Conservation (phyloP, 2,888 invertebrate species). For the Lucinisca nassula region DNA sequence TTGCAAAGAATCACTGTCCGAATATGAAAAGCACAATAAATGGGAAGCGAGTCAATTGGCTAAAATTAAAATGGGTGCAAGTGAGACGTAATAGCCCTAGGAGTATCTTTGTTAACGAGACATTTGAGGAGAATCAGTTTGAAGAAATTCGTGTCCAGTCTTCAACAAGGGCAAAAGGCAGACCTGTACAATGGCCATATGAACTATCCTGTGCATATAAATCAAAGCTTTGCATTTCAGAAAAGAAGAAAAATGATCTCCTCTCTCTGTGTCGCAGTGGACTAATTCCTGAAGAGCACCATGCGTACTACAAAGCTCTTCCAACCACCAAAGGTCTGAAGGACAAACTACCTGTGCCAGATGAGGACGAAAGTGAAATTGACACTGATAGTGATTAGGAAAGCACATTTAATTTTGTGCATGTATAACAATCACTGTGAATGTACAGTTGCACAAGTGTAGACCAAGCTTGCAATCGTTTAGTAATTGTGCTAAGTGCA, state of each 20-base stretch:
- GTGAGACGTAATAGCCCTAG: background rate
- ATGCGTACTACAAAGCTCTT: background rate
- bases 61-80: conserved; percentile 2
- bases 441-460: too few relatives aligned
- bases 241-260: conserved; percentile 18
- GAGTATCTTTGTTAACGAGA: background rate
- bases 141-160: background rate
- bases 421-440: too few relatives aligned
- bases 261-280: background rate
- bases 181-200: background rate
- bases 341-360: background rate
- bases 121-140: conserved; percentile 2
- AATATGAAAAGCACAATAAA: background rate
- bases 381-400: too few relatives aligned
- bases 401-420: too few relatives aligned
- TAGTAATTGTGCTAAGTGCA: too few relatives aligned
- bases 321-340: background rate
- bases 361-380: background rate
- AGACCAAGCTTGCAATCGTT: too few relatives aligned
- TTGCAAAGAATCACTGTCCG: background rate
- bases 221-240: conserved; percentile 4
- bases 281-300: conserved; percentile 13
- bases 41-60: conserved; percentile 9
- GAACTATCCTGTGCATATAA: background rate
- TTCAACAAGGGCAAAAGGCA: background rate